A percentile compares a stretch with the other conserved stretches of the same genome.
Conservation (phyloP, 2,113 vertebrate species). For the Notothenia rossii region DNA sequence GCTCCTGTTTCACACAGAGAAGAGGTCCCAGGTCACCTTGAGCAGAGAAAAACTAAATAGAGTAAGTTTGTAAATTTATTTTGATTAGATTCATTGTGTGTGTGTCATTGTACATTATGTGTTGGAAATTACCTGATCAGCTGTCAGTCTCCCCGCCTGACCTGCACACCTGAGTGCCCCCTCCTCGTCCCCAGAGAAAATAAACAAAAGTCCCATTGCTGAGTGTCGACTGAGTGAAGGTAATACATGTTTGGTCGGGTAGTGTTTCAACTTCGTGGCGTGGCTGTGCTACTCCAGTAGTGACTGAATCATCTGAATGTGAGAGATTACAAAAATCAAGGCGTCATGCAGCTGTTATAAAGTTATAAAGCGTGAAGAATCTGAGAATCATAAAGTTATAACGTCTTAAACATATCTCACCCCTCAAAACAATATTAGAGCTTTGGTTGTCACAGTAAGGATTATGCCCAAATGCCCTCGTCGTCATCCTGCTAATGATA, state of each 20-base stretch:
- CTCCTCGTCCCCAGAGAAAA: conserved; percentile 88
- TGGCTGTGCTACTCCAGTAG: conserved; percentile 95
- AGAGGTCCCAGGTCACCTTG: conserved; percentile 52
- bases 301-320: conserved; percentile 91
- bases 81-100: not conserved
- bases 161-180: conserved; percentile 67
- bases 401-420: conserved; percentile 83
- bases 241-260: conserved; percentile 92
- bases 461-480: conserved; percentile 99
- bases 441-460: conserved; percentile 92
- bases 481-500: conserved; percentile 93
- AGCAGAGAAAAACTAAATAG: conserved; percentile 3
- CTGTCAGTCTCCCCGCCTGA: conserved; percentile 86
- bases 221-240: conserved; percentile 89
- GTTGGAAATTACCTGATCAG: conserved; percentile 87
- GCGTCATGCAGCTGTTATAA: too few relatives aligned
- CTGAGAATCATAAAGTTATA: not conserved
- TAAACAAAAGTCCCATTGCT: conserved; percentile 86
- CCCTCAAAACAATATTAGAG: conserved; percentile 94
- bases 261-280: conserved; percentile 92
- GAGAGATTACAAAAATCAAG: not conserved
- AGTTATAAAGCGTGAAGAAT: not conserved
- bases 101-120: not conserved
- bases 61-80: not conserved
- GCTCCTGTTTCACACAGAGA: conserved; percentile 40